Base-by-base conservation (phyloP, 2,888 invertebrate species). In the Thumatha senex region DNA sequence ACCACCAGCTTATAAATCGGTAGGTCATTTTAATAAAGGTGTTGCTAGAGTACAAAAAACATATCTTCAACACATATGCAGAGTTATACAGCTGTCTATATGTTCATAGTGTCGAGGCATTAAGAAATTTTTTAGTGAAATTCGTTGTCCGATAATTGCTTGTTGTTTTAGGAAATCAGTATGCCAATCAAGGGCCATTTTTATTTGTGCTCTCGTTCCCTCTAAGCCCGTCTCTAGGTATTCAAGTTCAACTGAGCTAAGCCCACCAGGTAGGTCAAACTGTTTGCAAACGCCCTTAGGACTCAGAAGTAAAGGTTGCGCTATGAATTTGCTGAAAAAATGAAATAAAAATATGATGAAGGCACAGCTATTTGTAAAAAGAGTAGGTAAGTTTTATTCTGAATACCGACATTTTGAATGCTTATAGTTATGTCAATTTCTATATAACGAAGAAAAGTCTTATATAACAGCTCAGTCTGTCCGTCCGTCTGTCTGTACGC, bases 211-310 rank as follows among this genome's bases (percentile, higher is more conserved):
- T 9, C 56, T 52, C 4, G 85, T 31, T 7, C 59, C 40, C 0
- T 31, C 10, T 0, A 84, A 40, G 0, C 82, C 78, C 0, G 14
- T n/a, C 24, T 81, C 79, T 50, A 86, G 31, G 0, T 74, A 58
- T 0, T 71, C 51, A 8, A 77, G 36, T 67, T 88, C 88, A 0
- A 64, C 44, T 1, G 49, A 0, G 34, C 46, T 81, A 57, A 89
- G 44, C n/a, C 56, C 61, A 7, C 51, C 7, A 1, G 87, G 88
- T 2, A 84, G 50, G 47, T 76, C 74, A 29, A 68, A 76, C 50
- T 69, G 76, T 61, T 77, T 75, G 67, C 72, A 76, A 48, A 88
- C 76, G 5, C 89, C 89, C 2, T 66, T 68, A 30, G 71, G 30
- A 65, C 80, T 80, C 14, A 89, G 55, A 24, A 78, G 61, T 40